Percentiles rank a stretch among this genome's conserved stretches.
Evolutionary conservation across 92 coral and sea anemone genomes (phyloP).

Genomic region (Micromussa lordhowensis): DNA sequence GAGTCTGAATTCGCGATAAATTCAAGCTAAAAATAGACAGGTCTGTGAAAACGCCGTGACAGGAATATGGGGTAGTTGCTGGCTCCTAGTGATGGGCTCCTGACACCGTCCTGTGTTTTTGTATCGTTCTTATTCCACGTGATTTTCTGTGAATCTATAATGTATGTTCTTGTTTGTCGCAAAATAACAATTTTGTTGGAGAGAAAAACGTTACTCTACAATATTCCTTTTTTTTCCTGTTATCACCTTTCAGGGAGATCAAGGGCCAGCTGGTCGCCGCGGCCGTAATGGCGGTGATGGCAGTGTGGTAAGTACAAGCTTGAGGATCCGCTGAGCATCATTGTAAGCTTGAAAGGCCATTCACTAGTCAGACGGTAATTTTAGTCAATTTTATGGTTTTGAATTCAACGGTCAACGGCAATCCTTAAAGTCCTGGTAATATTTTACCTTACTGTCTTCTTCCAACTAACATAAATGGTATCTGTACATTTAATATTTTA

Average conservation of each 20-base stretch:
- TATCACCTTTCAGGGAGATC: slow-evolving; percentile 3
- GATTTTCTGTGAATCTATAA: not conserved
- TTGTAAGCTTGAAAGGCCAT: not conserved
- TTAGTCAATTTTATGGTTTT: not conserved
- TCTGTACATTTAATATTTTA: no score
- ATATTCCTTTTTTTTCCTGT: not conserved
- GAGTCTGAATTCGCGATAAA: no score
- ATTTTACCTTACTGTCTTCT: no score
- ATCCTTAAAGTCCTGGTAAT: no score
- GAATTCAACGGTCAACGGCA: no score
- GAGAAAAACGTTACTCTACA: not conserved
- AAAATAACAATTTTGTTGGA: not conserved
- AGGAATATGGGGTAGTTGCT: no score
- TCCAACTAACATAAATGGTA: no score
- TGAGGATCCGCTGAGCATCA: not conserved
- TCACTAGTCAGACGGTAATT: no score
- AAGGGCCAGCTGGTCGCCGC: slow-evolving; percentile 34
- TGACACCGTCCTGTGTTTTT: not conserved
- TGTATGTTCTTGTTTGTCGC: not conserved
- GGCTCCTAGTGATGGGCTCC: no score
- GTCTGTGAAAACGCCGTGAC: no score
- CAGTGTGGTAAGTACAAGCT: not conserved
- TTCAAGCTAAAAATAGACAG: no score
- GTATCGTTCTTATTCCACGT: no score
- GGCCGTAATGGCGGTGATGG: slow-evolving; percentile 27